A percentile compares a stretch with the other conserved stretches of the same genome.
Evolutionary conservation across 2,113 vertebrate genomes (phyloP).

Genomic region (Labeo catla): DNA sequence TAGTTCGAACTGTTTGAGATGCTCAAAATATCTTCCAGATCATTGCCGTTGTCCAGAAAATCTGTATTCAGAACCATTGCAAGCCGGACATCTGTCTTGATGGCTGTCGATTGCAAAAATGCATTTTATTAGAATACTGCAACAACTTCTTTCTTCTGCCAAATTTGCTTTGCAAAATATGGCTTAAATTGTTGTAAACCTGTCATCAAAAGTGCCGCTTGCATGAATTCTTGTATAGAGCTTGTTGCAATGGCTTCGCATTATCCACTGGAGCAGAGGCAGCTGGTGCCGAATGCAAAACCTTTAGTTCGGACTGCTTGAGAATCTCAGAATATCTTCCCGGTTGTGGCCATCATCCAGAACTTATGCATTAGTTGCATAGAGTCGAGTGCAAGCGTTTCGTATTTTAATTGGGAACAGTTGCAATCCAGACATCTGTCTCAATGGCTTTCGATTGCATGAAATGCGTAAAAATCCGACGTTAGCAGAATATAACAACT

Average conservation of each 20-base stretch:
- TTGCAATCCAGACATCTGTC: constrained; percentile 31
- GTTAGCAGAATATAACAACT: background rate
- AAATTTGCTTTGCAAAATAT: constrained; percentile 25
- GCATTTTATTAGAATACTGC: background rate
- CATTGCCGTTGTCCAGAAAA: background rate
- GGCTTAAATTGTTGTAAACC: constrained; percentile 28
- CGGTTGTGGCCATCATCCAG: background rate
- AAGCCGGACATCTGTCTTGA: constrained; percentile 39
- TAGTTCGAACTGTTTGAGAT: background rate
- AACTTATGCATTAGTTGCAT: background rate
- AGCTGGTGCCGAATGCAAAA: background rate
- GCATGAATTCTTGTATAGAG: background rate
- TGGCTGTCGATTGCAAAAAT: constrained; percentile 17
- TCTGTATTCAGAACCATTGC: background rate
- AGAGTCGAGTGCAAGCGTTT: background rate
- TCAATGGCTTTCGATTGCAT: constrained; percentile 40
- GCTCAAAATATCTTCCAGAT: constrained; percentile 7
- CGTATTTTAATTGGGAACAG: background rate
- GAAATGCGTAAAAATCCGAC: constrained; percentile 11
- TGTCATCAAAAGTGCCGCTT: background rate
- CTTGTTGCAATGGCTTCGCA: background rate
- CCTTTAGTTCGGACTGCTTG: constrained; percentile 2
- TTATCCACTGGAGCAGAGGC: constrained; percentile 2
- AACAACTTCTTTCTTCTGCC: background rate
- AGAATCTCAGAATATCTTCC: constrained; percentile 22